phyloP scores from a whole-genome alignment of 2,113 vertebrate genomes.

The Cyphomyrus plagiostoma region DNA sequence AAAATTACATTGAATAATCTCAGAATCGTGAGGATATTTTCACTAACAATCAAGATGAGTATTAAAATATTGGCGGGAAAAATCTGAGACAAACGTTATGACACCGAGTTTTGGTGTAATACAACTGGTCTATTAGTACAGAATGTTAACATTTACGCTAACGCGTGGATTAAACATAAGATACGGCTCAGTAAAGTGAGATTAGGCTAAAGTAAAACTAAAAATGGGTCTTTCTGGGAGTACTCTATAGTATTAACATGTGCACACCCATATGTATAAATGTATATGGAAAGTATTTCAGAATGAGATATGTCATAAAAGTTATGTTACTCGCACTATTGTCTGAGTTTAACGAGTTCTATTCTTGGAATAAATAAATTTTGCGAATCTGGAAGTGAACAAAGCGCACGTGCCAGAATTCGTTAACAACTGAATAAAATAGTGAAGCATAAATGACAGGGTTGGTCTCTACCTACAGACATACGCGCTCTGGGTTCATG shows the following conservation, averaged over 20 bases:
- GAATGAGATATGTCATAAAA: not conserved
- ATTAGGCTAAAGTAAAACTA: not conserved
- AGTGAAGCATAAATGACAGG: not conserved
- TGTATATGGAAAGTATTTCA: not conserved
- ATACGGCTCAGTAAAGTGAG: not conserved
- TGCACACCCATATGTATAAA: not conserved
- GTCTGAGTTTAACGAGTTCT: not conserved
- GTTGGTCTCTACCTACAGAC: not conserved
- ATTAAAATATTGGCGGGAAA: not conserved
- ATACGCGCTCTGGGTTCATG: not conserved
- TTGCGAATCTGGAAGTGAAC: not conserved
- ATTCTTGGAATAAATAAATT: not conserved
- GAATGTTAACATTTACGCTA: not conserved
- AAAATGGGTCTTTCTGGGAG: not conserved
- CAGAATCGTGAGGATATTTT: not conserved
- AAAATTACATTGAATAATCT: not conserved
- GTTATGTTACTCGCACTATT: not conserved
- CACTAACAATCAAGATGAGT: not conserved
- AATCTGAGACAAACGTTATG: not conserved
- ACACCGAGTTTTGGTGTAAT: not conserved
- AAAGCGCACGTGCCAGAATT: not conserved
- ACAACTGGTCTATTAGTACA: not conserved
- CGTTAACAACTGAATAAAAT: not conserved
- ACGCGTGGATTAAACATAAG: not conserved
- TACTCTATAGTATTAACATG: not conserved